Base-by-base conservation (phyloP, 2,797 vertebrate genomes). In the Anniella stebbinsi region DNA sequence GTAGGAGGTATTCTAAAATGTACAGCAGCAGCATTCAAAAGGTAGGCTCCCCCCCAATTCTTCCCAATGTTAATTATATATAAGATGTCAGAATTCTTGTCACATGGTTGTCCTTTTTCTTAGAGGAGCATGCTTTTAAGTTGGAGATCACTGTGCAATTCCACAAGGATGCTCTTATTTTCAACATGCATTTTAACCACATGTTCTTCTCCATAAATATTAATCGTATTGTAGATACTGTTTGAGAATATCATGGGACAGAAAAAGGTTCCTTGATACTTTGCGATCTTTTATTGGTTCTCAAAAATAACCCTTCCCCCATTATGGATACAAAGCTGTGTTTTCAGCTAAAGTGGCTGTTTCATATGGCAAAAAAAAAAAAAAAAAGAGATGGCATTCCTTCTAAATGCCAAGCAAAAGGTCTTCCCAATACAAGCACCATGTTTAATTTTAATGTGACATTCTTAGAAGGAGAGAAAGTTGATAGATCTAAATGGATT, bases 21-120 rank as follows among this genome's bases (percentile, higher is more conserved):
- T 93, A 45, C 11, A 10, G 60, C 86, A 10, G 60, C 86, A 82
- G 57, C 72, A 91, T 57, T 84, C 81, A 57, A 86, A 94, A 80
- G 69, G 90, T 86, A 93, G 87, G 41, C 21, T 73, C 0, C 57
- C 87, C 87, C 89, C 87, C 41, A 60, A 73, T 28, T 88, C 1
- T 88, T 86, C 5, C 41, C 89, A 48, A 0, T 86, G 1, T 78
- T 87, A 89, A 9, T 30, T 69, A 60, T 11, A 84, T 2, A 82
- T 33, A 76, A 90, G 92, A 92, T 90, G 4, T 88, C n/a, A 95
- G 36, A 81, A 89, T 84, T 87, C 0, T 72, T 92, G 23, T 80
- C 28, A 80, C 21, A 36, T 3, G 18, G 1, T 87, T 93, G 85
- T 1, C 2, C 21, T 80, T 93, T 91, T 81, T 93, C 89, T 84